Evolutionary conservation across 2,888 invertebrate species (phyloP).

Genomic region (Idaea dimidiata): DNA sequence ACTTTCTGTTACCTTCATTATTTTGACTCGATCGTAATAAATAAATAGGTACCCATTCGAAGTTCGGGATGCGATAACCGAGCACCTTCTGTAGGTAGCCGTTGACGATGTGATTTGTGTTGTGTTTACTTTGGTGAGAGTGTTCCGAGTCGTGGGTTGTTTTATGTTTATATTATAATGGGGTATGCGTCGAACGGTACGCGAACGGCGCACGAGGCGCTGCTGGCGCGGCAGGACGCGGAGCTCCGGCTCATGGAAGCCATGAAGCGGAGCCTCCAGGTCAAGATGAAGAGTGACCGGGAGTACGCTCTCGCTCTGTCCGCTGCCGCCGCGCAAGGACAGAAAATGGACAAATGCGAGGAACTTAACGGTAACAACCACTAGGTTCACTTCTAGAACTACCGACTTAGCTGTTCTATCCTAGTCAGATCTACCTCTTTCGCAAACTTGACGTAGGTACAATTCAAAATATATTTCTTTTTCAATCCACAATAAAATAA

Average conservation of each 20-base stretch:
- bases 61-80: conserved; percentile 38
- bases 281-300: conserved; percentile 94
- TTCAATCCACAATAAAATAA: no score
- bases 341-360: conserved; percentile 90
- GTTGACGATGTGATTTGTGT: conserved; percentile 71
- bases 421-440: neutral
- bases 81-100: conserved; percentile 61
- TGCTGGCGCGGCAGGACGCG: conserved; percentile 94
- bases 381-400: neutral
- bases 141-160: conserved; percentile 50
- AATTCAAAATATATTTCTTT: no score
- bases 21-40: conserved; percentile 20
- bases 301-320: conserved; percentile 93
- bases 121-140: conserved; percentile 63
- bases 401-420: neutral
- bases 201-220: conserved; percentile 93
- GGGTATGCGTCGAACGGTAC: conserved; percentile 94
- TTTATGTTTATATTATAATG: conserved; percentile 79
- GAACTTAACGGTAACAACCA: conserved; percentile 81
- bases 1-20: conserved; percentile 13
- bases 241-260: conserved; percentile 95
- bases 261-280: conserved; percentile 92
- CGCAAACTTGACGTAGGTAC: no score
- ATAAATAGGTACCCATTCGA: conserved; percentile 9
- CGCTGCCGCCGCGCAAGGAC: conserved; percentile 89